These are phyloP conservation scores for Rhynchopsitta pachyrhyncha DNA, from an alignment of 2,113 vertebrate genomes.

Conservation along the genomic window DNA sequence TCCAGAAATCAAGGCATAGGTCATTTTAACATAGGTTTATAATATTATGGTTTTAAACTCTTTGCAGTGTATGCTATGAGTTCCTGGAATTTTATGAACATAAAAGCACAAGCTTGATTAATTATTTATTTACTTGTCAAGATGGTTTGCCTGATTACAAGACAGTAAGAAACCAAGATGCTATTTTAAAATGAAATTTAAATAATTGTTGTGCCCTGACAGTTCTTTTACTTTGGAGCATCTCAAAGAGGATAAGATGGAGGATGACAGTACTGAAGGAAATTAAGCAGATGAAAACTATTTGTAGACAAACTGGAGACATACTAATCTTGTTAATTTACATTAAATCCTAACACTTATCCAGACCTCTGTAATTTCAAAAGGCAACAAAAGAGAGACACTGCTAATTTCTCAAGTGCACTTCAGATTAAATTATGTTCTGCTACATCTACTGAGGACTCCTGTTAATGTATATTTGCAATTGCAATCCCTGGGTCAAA, in stretches of 20 bases:
- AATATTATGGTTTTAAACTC: background rate
- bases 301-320: conserved; percentile 51
- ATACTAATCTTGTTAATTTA: conserved; percentile 59
- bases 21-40: background rate
- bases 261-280: conserved; percentile 23
- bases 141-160: background rate
- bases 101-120: conserved; percentile 22
- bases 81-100: conserved; percentile 22
- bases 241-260: conserved; percentile 32
- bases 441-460: conserved; percentile 41
- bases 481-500: conserved; percentile 42
- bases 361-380: conserved; percentile 54
- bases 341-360: conserved; percentile 64
- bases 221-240: conserved; percentile 51
- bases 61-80: background rate
- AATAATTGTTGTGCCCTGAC: conserved; percentile 27
- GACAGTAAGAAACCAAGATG: conserved; percentile 21
- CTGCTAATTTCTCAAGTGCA: conserved; percentile 62
- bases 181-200: conserved; percentile 47
- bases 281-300: conserved; percentile 61
- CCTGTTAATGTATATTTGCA: conserved; percentile 47
- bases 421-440: conserved; percentile 65
- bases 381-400: conserved; percentile 54
- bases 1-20: background rate
- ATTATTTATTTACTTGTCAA: conserved; percentile 37